Evolutionary conservation across 2,888 invertebrate genomes (phyloP), one percentile per base, ranked within the genome.

Genomic region (Drosophila ustulata): DNA sequence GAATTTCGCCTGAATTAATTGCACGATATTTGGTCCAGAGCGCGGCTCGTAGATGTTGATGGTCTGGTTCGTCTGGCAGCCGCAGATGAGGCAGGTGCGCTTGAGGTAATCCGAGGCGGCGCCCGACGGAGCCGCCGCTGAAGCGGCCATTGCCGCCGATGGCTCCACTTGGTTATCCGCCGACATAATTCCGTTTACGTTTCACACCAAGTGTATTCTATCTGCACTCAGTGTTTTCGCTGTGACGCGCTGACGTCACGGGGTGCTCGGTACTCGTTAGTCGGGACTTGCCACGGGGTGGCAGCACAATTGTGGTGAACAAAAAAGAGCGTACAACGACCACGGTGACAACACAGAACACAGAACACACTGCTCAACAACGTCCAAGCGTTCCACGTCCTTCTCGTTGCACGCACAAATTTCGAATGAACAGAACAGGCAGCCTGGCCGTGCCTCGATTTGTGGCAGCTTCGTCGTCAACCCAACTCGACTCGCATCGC

Each of bases 1-100:
- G 72, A 92, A 92, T 90, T 92, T 92, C 34, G 92, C 92, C 72
- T 92, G 92, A 66, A 92, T 92, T 23, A 92, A 70, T 76, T 92
- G 90, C 41, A 92, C 91, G 59, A 92, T 92, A 70, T 92, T 92
- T 66, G 92, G 92, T 57, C 92, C 92, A 74, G 89, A 91, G 66
- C 92, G 90, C 39, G 92, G 92, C 78, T 92, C 92, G 68, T 92
- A 92, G 70, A 92, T 92, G 81, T 92, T 92, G 66, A 92, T 92
- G 39, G 92, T 91, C 79, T 91, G 91, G 63, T 90, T 91, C 23
- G 92, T 92, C 71, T 92, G 92, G 80, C 92, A 92, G 74, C 92
- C 92, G 66, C 92, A 92, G 66, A 92, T 92, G 70, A 92, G 91
- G 85, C 92, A 92, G 80, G 92, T 92, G 82, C 91, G 91, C 77